Evolutionary conservation across 1,140 invertebrate genomes (phyloP), one percentile per base, ranked within the genome.

Genomic region (Sinella curviseta): DNA sequence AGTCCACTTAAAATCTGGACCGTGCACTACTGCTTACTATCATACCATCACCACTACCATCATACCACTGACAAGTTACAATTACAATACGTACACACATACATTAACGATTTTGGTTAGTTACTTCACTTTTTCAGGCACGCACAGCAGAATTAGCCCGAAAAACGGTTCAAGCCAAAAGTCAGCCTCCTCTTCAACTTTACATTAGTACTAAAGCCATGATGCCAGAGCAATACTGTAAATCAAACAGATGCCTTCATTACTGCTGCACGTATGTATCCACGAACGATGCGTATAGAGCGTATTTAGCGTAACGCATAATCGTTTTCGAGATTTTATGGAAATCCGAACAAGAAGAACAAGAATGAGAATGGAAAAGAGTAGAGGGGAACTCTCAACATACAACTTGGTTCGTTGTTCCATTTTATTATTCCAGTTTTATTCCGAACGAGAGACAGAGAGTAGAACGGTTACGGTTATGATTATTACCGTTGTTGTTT

Each of bases 1-100:
- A 70, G 65, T 31, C 65, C 31, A 70, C 65, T 70, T 70, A 70
- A 70, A 70, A 70, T 70, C 65, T 70, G 65, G 65, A 70, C 65
- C 26, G 31, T 31, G 8, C 57, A 26, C 16, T 65, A n/a, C 57
- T 48, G 39, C 39, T 48, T 8, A 48, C 8, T 20, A n/a, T n/a
- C n/a, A n/a, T n/a, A n/a, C n/a, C n/a, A n/a, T n/a, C n/a, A n/a
- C n/a, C n/a, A n/a, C n/a, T n/a, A n/a, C n/a, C n/a, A n/a, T n/a
- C n/a, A n/a, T n/a, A n/a, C n/a, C n/a, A n/a, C n/a, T n/a, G n/a
- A n/a, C n/a, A n/a, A n/a, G n/a, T n/a, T n/a, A n/a, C n/a, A n/a
- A n/a, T n/a, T n/a, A n/a, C n/a, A n/a, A n/a, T n/a, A n/a, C n/a
- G n/a, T n/a, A n/a, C n/a, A n/a, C n/a, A n/a, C n/a, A n/a, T n/a